Evolutionary conservation across 2,797 vertebrate genomes (phyloP), one percentile per base, ranked within the genome.

Genomic region (Manis javanica): DNA sequence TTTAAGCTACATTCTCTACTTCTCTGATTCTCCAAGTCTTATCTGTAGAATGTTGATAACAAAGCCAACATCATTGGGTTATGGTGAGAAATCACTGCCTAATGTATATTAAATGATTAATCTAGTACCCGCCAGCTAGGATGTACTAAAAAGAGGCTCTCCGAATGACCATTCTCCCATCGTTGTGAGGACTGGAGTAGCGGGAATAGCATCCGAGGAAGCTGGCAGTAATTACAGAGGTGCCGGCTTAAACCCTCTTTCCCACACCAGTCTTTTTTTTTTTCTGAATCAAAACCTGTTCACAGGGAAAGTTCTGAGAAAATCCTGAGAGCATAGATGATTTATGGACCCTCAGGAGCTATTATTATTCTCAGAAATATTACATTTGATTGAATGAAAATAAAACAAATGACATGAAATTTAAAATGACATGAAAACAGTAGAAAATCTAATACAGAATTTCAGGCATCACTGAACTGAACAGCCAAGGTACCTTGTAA

Each of bases 381-480:
- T 85, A 26, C 77, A 79, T 93, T 75, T 84, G 81, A 87, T 71
- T 75, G 13, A 91, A 16, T 6, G 7, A 57, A 77, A 91, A 83
- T 31, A 61, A 90, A 87, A 23, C 7, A 55, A 51, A 93, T 74
- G 7, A 75, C 24, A 63, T 53, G 23, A 87, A 96, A 87, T 87
- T 87, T 21, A 90, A 78, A 66, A 57, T 87, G 49, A 39, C 29
- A 51, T 51, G n/a, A 74, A 95, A 89, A 95, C 18, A 79, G 85
- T 37, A 69, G 89, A 78, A 87, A 94, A 37, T 3, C 23, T 23
- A 37, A 53, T 46, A 77, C 3, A 61, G 64, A 46, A 90, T 78
- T 95, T 90, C 16, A 93, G 66, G 7, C 31, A 75, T 53, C 23
- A 53, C 16, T 88, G 55, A 91, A 11, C 12, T 51, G 31, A 83